Conservation (phyloP, 2,888 invertebrate genomes). For the Caenorhabditis becei region DNA sequence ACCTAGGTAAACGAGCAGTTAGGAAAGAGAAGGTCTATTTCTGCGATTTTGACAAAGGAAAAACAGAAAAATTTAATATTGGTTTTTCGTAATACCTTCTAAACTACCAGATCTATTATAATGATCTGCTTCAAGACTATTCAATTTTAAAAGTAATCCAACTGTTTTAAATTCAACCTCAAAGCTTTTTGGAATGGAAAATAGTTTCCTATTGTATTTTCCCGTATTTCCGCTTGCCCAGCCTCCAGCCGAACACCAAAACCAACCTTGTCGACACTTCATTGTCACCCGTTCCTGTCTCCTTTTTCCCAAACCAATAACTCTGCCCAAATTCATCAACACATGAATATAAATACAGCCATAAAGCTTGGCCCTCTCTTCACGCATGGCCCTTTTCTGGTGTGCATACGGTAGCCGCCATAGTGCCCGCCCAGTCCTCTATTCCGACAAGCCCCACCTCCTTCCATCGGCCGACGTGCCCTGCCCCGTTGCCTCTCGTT, state of each 20-base stretch:
- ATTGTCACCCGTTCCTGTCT: slow-evolving; percentile 14
- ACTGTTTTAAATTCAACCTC: no score
- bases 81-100: no score
- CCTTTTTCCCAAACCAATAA: slow-evolving; percentile 55
- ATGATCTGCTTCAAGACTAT: no score
- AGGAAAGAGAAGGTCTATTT: no score
- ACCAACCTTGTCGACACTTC: slow-evolving; percentile 14
- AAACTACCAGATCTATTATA: no score
- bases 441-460: slow-evolving; percentile 53
- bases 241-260: not conserved
- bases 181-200: no score
- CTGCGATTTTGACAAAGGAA: no score
- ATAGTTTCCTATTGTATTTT: no score
- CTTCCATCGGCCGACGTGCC: slow-evolving; percentile 27
- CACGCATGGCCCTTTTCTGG: slow-evolving; percentile 23
- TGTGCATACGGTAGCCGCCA: slow-evolving; percentile 58
- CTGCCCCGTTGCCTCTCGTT: slow-evolving; percentile 45
- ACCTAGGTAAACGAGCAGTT: no score
- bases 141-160: no score
- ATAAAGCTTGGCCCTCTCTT: slow-evolving; percentile 27
- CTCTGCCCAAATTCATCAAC: slow-evolving; percentile 51
- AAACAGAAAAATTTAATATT: no score
- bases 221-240: no score
- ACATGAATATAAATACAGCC: slow-evolving; percentile 57
- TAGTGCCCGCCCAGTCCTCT: slow-evolving; percentile 40